phyloP scores from a whole-genome alignment of 2,113 vertebrate genomes.

The Loxodonta africana region DNA sequence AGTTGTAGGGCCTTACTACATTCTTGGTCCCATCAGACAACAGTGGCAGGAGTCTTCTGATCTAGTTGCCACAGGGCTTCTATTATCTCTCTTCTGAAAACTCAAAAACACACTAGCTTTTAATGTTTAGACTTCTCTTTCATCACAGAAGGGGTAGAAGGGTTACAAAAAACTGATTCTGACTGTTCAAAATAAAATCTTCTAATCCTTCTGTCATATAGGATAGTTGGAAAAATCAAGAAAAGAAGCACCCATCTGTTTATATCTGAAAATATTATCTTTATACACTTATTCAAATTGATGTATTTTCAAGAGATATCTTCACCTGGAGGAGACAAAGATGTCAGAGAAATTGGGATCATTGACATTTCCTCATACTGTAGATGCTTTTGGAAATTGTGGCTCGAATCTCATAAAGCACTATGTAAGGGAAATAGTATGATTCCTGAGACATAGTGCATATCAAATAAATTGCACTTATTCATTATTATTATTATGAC shows the following conservation, averaged over 20 bases:
- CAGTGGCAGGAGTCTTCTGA: background rate
- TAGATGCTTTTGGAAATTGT: slow-evolving; percentile 45
- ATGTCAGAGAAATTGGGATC: slow-evolving; percentile 30
- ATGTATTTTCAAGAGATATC: slow-evolving; percentile 37
- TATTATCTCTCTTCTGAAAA: background rate
- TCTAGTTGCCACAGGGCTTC: background rate
- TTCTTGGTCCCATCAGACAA: background rate
- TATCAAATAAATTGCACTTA: background rate
- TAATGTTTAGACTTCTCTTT: background rate
- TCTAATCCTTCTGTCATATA: slow-evolving; percentile 35
- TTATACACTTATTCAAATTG: slow-evolving; percentile 46
- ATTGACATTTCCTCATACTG: background rate
- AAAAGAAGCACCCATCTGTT: slow-evolving; percentile 61
- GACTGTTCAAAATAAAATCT: background rate
- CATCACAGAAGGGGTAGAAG: background rate
- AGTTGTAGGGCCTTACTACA: background rate
- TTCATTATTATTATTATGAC: background rate
- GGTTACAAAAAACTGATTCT: background rate
- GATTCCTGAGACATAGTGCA: background rate
- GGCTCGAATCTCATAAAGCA: background rate
- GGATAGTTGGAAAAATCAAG: slow-evolving; percentile 43
- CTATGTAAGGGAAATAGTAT: background rate
- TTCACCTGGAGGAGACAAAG: slow-evolving; percentile 52
- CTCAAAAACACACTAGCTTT: background rate
- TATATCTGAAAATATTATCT: slow-evolving; percentile 58